A percentile compares a stretch with the other conserved stretches of the same genome.
phyloP scores from a whole-genome alignment of 2,113 vertebrate species.

The Megaleporinus macrocephalus region DNA sequence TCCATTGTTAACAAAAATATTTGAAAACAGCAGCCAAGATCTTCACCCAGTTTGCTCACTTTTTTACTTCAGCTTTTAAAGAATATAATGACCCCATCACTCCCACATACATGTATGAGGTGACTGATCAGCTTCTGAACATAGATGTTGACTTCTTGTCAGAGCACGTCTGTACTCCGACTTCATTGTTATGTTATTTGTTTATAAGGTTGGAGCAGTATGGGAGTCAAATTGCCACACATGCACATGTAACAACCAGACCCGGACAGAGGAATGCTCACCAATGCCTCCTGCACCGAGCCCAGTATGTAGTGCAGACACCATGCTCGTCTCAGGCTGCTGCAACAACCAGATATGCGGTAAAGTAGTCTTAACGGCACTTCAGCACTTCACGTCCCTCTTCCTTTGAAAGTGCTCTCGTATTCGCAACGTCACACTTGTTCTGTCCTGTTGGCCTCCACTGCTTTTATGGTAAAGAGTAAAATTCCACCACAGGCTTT shows the following conservation, averaged over 20 bases:
- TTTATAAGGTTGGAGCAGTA: conserved; percentile 66
- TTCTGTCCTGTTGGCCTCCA: too few relatives aligned
- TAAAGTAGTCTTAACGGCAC: conserved; percentile 42
- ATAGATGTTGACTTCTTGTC: not conserved
- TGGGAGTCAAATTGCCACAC: conserved; percentile 70
- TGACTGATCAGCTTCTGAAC: too few relatives aligned
- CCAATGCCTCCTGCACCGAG: not conserved
- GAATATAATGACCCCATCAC: too few relatives aligned
- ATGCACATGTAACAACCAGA: conserved; percentile 70
- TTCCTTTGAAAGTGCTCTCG: too few relatives aligned
- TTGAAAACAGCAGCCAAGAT: not conserved
- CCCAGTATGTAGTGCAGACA: conserved; percentile 45
- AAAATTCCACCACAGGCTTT: not conserved
- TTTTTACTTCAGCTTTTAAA: too few relatives aligned
- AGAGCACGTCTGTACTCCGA: not conserved
- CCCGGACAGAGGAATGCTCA: conserved; percentile 62
- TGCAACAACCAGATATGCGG: conserved; percentile 64
- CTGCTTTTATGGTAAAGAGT: not conserved
- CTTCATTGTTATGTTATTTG: not conserved
- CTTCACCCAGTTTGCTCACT: too few relatives aligned
- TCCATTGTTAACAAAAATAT: not conserved
- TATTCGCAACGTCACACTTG: too few relatives aligned
- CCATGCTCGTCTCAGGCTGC: conserved; percentile 54
- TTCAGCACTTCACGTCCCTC: not conserved
- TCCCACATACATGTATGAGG: too few relatives aligned